A percentile compares a stretch with the other conserved stretches of the same genome.
Conservation (phyloP, 2,888 invertebrate species). For the Hymenopus coronatus region DNA sequence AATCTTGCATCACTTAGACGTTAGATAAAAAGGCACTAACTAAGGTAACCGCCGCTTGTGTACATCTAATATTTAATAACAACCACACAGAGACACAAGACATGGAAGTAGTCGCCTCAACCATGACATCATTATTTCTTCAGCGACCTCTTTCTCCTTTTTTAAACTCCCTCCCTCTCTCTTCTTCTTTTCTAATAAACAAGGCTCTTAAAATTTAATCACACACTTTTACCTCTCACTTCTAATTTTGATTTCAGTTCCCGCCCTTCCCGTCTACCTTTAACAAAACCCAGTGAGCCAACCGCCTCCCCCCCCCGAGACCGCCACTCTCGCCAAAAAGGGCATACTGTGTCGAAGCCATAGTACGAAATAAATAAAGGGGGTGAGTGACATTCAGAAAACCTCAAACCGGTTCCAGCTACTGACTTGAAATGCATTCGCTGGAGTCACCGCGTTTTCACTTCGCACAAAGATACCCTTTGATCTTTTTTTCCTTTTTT, state of each 20-base stretch:
- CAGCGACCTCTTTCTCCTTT: not conserved
- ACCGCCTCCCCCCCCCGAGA: not conserved
- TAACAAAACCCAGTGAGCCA: not conserved
- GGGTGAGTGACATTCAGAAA: conserved; percentile 6
- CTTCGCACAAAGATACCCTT: conserved; percentile 24
- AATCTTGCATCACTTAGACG: not conserved
- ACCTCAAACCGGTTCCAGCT: not conserved
- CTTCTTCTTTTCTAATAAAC: not conserved
- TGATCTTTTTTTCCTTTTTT: conserved; percentile 22
- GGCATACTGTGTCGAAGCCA: conserved; percentile 12
- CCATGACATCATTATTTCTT: not conserved
- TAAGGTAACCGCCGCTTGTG: not conserved
- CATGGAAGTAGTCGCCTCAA: not conserved
- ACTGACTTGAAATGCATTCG: conserved; percentile 9
- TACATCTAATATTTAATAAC: not conserved
- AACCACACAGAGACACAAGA: not conserved
- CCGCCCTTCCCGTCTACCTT: not conserved
- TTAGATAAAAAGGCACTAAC: not conserved
- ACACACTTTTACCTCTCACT: not conserved
- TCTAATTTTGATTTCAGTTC: conserved; percentile 10
- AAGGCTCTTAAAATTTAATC: conserved; percentile 12
- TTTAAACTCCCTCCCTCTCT: not conserved
- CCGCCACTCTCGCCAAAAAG: not conserved
- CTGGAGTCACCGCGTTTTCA: conserved; percentile 17
- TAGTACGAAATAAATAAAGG: conserved; percentile 16